Evolutionary conservation across 2,797 vertebrate genomes (phyloP).

Genomic region (Anas georgica): DNA sequence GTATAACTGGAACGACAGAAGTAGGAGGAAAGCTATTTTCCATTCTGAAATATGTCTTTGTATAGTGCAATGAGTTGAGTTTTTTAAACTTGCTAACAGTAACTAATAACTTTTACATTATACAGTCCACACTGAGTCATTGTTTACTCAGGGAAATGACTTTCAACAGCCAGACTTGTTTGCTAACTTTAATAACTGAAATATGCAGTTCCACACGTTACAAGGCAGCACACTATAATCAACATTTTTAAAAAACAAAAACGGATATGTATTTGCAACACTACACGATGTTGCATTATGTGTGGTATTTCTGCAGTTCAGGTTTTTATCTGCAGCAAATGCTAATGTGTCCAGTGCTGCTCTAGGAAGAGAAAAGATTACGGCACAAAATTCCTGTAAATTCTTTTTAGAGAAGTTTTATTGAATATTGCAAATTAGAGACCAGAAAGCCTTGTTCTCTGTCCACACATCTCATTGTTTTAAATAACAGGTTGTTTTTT

Average conservation of each 20-base stretch:
- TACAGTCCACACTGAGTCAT: conserved; percentile 47
- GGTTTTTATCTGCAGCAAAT: not conserved
- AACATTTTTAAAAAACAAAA: not conserved
- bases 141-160: conserved; percentile 58
- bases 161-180: conserved; percentile 63
- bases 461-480: not conserved
- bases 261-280: not conserved
- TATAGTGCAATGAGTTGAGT: not conserved
- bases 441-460: not conserved
- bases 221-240: conserved; percentile 16
- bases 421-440: conserved; percentile 23
- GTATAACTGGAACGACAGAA: not conserved
- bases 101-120: conserved; percentile 55
- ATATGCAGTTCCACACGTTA: conserved; percentile 32
- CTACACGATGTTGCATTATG: not conserved
- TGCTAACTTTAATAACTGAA: conserved; percentile 46
- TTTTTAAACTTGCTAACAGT: conserved; percentile 44
- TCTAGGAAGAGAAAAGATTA: not conserved
- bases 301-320: not conserved
- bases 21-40: conserved; percentile 61
- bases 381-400: not conserved
- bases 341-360: not conserved
- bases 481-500: conserved; percentile 41
- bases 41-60: conserved; percentile 49
- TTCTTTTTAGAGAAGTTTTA: not conserved